Evolutionary conservation across 2,888 invertebrate species (phyloP), one percentile per base, ranked within the genome.

Genomic region (Cremastinae sp.): DNA sequence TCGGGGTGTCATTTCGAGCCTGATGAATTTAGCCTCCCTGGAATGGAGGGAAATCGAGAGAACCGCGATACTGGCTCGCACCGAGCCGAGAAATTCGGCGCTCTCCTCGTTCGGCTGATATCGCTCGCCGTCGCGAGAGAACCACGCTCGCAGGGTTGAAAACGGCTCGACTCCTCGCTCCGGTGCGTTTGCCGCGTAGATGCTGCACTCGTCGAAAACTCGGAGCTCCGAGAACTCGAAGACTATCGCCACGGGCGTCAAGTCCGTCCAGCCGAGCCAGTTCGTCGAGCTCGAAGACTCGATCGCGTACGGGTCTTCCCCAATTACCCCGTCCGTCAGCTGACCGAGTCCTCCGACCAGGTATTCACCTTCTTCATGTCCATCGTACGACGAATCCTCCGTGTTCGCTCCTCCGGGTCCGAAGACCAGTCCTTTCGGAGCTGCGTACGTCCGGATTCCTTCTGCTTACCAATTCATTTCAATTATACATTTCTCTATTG

Each of bases 231-330:
- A 94, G 89, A 97, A 97, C 88, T 96, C 95, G 89, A 97, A 96
- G 1, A 93, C 92, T 49, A 98, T 91, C 83, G 95, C 94, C 7
- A 97, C 91, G 54, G 93, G 93, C 59, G 93, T 92, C 1, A 92
- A 90, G 83, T 94, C 94, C 85, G 93, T 93, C 97, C 97, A 97
- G 22, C 97, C 97, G 2, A 97, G 94, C 97, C 97, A 97, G 73
- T 85, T 86, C 7, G 82, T 87, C 20, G 81, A 79, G 59, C 77
- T 85, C 90, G 91, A 73, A 16, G 86, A 78, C 18, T 78, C 68
- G 59, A 83, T 51, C 45, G 80, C 82, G 75, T 87, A 85, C 14
- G 81, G 82, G 80, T 93, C 93, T 34, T 94, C 93, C 10, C 94
- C 95, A 66, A 92, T 90, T 51, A 94, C 90, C 0, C 95, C 95